Base-by-base conservation (phyloP, 2,888 invertebrate species). In the Ptilodon capucinus region DNA sequence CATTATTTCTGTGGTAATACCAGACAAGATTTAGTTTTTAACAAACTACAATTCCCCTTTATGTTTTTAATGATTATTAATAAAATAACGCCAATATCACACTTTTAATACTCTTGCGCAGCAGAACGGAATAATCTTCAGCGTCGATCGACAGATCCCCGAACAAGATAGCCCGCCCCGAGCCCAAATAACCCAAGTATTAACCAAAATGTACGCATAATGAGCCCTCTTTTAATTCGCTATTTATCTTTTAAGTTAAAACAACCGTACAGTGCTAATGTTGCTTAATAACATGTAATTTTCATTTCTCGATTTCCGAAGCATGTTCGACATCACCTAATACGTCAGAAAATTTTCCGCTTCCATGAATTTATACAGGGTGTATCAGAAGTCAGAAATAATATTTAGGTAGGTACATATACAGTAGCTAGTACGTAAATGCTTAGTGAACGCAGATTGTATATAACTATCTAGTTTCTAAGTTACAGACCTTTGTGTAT, bases 181-280 rank as follows among this genome's bases (percentile, higher is more conserved):
- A 65, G 67, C 70, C 83, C 77, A 82, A 86, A 86, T 81, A 84
- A 82, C 77, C 80, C 79, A 68, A 79, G 76, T 84, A 86, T 86
- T 83, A 84, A 81, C 76, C 76, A 83, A 87, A 88, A 84, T 73
- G 74, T 81, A 86, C 77, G 64, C 78, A 83, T 84, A 88, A 88
- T 86, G 82, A 86, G 82, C 76, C 82, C 84, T 40, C 39, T 82
- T 76, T 89, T 89, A 89, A 89, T 89, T 86, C 74, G 66, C 76
- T 86, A 84, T 89, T 91, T 90, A 90, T 90, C 87, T 90, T 88
- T 89, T 83, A 85, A 82, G 79, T 87, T 85, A 82, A 81, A 86
- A 87, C 85, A 74, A 82, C 85, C 82, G 74, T 71, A 76, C 74
- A 76, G 85, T 90, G 90, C 88, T 88, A 89, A 88, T 87, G 88